These are phyloP conservation scores for Phortica variegata DNA, from an alignment of 1,140 invertebrate genomes.

Conservation along the genomic window DNA sequence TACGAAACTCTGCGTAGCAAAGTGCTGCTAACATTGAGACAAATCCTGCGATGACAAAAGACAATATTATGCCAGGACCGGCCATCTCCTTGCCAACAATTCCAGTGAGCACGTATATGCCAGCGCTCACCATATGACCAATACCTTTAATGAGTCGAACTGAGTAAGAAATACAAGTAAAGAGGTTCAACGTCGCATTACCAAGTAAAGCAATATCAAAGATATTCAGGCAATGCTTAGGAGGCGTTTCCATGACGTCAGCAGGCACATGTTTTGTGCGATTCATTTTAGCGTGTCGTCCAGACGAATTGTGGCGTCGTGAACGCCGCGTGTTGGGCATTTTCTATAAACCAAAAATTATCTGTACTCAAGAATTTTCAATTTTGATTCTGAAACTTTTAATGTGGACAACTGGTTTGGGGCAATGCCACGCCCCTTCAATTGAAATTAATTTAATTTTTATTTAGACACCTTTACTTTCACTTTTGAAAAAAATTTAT, in stretches of 20 bases:
- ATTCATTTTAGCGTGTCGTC: constrained; percentile 78
- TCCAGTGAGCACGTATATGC: constrained; percentile 86
- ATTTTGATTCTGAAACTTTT: not conserved
- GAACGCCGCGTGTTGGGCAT: constrained; percentile 73
- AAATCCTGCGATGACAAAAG: constrained; percentile 83
- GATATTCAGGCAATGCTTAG: constrained; percentile 84
- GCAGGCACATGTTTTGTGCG: constrained; percentile 75
- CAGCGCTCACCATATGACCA: constrained; percentile 91
- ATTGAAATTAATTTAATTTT: no score
- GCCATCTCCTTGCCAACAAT: constrained; percentile 83
- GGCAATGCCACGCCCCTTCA: no score
- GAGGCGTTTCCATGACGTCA: constrained; percentile 77
- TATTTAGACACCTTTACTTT: no score
- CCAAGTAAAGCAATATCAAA: constrained; percentile 87
- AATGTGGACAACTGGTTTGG: no score
- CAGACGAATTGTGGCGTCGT: constrained; percentile 77
- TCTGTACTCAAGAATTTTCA: no score
- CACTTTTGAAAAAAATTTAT: no score
- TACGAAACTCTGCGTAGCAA: constrained; percentile 91
- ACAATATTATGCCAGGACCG: constrained; percentile 84
- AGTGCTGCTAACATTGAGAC: constrained; percentile 84
- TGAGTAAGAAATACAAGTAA: not conserved
- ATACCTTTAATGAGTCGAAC: constrained; percentile 64
- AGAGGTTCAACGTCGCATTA: constrained; percentile 37
- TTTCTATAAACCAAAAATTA: no score